phyloP scores from a whole-genome alignment of 1,140 invertebrate species.

The Drosophila simulans region DNA sequence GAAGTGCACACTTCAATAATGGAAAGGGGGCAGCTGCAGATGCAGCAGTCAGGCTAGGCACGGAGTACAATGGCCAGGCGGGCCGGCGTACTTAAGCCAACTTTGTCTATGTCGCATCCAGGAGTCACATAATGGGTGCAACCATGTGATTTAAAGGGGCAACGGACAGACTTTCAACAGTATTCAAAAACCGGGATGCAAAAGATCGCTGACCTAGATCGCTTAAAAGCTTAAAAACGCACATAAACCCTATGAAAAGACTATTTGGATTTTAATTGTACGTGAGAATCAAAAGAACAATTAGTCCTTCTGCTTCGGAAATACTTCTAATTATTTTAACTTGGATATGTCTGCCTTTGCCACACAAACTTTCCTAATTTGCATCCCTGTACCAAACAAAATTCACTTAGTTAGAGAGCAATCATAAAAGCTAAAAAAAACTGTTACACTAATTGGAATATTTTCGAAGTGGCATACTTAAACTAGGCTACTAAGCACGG shows the following conservation, averaged over 20 bases:
- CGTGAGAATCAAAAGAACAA: too few species aligned
- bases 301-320: too few species aligned
- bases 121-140: conserved; percentile 40
- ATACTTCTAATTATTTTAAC: background rate
- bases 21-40: conserved; percentile 48
- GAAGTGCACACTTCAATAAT: conserved; percentile 76
- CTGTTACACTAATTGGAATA: conserved; percentile 66
- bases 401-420: conserved; percentile 23
- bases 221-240: conserved; percentile 1
- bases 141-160: conserved; percentile 39
- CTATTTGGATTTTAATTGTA: too few species aligned
- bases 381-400: background rate
- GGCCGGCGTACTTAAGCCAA: conserved; percentile 40
- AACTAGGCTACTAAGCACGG: conserved; percentile 53
- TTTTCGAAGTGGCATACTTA: conserved; percentile 34
- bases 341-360: fast-evolving
- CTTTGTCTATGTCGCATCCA: conserved; percentile 43
- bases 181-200: conserved; percentile 27
- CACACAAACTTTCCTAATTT: background rate
- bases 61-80: conserved; percentile 52
- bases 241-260: too few species aligned
- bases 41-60: conserved; percentile 43
- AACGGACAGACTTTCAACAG: conserved; percentile 33
- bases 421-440: conserved; percentile 8
- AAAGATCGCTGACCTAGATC: background rate